Conservation (phyloP, 2,888 invertebrate genomes). For the Diadegma fenestrale region DNA sequence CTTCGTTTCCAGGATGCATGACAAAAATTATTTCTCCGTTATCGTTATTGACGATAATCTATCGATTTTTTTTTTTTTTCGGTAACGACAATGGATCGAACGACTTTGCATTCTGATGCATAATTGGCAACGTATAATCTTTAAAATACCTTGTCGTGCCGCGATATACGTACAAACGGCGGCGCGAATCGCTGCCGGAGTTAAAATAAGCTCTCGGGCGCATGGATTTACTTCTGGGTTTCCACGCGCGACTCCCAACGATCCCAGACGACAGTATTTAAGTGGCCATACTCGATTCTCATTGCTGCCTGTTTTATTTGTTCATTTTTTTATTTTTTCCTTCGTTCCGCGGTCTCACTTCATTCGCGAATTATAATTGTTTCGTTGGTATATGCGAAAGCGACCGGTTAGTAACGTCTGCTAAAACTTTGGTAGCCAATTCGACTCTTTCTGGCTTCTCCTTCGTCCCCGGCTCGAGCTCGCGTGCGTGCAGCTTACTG, state of each 20-base stretch:
- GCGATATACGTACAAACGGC: background rate
- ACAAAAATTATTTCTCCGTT: too few species aligned
- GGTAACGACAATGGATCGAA: background rate
- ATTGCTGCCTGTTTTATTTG: constrained; percentile 36
- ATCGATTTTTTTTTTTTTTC: background rate
- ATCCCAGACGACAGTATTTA: constrained; percentile 66
- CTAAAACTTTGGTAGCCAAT: constrained; percentile 64
- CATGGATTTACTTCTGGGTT: constrained; percentile 50
- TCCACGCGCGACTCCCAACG: constrained; percentile 38
- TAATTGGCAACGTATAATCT: constrained; percentile 10
- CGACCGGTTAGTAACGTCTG: constrained; percentile 47
- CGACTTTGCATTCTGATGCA: background rate
- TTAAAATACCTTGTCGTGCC: constrained; percentile 8
- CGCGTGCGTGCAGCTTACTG: constrained; percentile 60
- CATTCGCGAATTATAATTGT: constrained; percentile 66
- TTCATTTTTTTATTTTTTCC: constrained; percentile 35
- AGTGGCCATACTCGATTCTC: constrained; percentile 62
- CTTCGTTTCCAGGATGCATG: too few species aligned
- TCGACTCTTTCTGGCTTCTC: constrained; percentile 43
- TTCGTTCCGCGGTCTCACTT: constrained; percentile 33
- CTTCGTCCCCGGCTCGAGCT: constrained; percentile 11
- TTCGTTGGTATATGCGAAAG: constrained; percentile 54
- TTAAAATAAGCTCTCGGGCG: constrained; percentile 66
- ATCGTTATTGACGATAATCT: too few species aligned
- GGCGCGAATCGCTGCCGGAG: constrained; percentile 25